Base-by-base conservation (phyloP, 2,113 vertebrate species). In the Odontesthes bonariensis region DNA sequence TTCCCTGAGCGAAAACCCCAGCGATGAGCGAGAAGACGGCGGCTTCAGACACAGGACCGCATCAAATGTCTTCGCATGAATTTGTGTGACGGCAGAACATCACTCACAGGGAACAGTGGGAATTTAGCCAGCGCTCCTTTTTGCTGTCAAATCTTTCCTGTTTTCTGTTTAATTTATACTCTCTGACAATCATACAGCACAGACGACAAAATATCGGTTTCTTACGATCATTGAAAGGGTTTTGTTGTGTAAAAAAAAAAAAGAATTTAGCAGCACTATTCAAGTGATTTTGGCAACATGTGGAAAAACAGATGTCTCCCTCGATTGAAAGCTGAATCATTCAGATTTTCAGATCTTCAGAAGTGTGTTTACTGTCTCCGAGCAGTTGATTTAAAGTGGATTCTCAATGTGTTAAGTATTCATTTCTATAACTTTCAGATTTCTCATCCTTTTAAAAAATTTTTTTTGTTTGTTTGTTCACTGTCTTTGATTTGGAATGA, bases 31-130 rank as follows among this genome's bases (percentile, higher is more conserved):
- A n/a, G 83, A 80, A 2, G 91, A 91, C 19, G 61, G 33, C 51
- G 6, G 72, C 0, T 8, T 81, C 59, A 95, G 88, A 55, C 89
- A 78, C 5, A 85, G 82, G 69, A 69, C 72, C 0, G 0, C 84
- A 22, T 95, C 92, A 2, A 95, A 95, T 20, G 84, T 2, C 88
- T 92, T 88, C 3, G 75, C 64, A 55, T 90, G 11, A 71, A 56
- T 92, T 88, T 3, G 75, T 66, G 58, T 90, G 11, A 71, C 56
- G 8, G 42, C 17, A 3, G 3, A 40, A 31, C 11, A 20, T 27
- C 2, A 13, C 16, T 23, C 10, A 49, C 2, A 22, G 22, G 33
- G 49, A 77, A 65, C 8, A 11, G 17, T 54, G 14, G 8, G 22
- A 17, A 46, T 12, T 16, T 16, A 5, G 16, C 12, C 14, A 44